Evolutionary conservation across 2,113 vertebrate species (phyloP), one percentile per base, ranked within the genome.

Genomic region (Trogon surrucura): DNA sequence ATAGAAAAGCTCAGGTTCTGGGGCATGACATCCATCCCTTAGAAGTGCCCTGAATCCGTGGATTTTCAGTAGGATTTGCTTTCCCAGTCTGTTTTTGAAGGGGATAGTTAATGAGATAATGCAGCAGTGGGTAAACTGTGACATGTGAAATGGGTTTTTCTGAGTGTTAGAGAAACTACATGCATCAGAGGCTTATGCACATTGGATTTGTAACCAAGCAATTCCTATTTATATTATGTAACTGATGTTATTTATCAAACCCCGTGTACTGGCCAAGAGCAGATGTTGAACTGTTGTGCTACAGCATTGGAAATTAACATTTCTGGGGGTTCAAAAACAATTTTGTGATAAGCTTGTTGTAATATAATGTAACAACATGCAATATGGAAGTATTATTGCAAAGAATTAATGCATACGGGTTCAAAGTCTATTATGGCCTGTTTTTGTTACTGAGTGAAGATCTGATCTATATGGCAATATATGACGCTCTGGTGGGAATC

Each of bases 161-260:
- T 74, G 9, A 80, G 26, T 54, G 41, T 44, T 89, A 74, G 67
- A 82, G 85, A 66, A 94, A 72, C 50, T 70, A 56, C 54, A 47
- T 32, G 58, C 74, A 89, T 80, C 62, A 94, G 81, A 88, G 87
- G 81, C 78, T 96, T 89, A 92, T 85, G 75, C 60, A 83, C 88
- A 18, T 86, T 29, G 83, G 79, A 80, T 93, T 85, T 80, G 74
- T 89, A 93, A 96, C 54, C 62, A 89, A 85, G 74, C 45, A 70
- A 77, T 96, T 93, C 75, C 54, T 84, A 85, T 70, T 88, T 92
- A 53, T 73, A 36, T 96, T 88, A 72, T 80, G 70, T 70, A 93
- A 95, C 87, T 65, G 70, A 65, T 73, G 81, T 47, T 51, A 85
- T 97, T 96, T 96, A 87, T 96, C 93, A 95, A 91, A 54, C 27